phyloP scores from a whole-genome alignment of 2,113 vertebrate species.

The Camelus bactrianus region DNA sequence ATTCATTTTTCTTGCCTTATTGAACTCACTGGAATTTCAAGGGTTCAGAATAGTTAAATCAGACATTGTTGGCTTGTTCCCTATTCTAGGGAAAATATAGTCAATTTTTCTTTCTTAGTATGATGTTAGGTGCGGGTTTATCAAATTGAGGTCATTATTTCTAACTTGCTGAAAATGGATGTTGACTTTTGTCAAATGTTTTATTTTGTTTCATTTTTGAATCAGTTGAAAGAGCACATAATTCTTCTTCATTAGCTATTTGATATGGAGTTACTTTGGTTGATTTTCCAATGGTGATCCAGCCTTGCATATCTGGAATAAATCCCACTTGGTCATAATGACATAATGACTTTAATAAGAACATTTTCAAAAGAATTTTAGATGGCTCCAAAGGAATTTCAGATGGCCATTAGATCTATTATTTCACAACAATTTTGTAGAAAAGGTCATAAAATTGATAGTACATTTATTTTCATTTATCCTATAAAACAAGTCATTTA shows the following conservation, averaged over 20 bases:
- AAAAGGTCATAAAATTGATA: background rate
- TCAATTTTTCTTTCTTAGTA: background rate
- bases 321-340: background rate
- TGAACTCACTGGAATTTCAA: background rate
- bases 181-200: background rate
- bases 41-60: background rate
- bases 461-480: background rate
- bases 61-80: background rate
- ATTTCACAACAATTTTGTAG: background rate
- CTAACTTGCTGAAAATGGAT: background rate
- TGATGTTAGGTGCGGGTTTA: background rate
- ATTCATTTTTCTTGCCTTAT: background rate
- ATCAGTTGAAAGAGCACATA: background rate
- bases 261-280: background rate
- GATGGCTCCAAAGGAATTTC: background rate
- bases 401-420: background rate
- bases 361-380: constrained; percentile 8
- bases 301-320: no score
- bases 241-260: background rate
- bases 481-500: background rate
- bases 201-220: background rate
- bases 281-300: background rate
- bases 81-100: background rate
- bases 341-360: background rate
- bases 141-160: background rate